Evolutionary conservation across 1,140 invertebrate species (phyloP).

Genomic region (Lepidurus apus): DNA sequence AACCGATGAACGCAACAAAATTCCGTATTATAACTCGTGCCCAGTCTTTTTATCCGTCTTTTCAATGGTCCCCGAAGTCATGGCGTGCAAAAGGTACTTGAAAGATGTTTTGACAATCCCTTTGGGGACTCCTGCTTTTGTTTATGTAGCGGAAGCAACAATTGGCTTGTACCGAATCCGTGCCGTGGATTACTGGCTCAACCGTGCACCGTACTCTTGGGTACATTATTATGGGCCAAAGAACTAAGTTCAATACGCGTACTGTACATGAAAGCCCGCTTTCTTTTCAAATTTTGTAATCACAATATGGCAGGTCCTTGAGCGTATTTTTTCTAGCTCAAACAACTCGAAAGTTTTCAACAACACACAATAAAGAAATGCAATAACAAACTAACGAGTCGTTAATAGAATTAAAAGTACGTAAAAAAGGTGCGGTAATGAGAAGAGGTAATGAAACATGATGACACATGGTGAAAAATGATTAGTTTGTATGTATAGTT

Average conservation of each 20-base stretch:
- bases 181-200: slow-evolving; percentile 13
- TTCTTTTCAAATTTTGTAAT: background rate
- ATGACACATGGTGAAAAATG: background rate
- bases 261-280: background rate
- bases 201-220: background rate
- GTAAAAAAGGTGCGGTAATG: background rate
- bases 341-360: background rate
- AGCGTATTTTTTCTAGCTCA: background rate
- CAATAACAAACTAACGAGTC: background rate
- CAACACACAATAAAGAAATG: background rate
- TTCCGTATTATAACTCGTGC: background rate
- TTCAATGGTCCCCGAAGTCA: background rate
- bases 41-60: background rate
- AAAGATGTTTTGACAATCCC: background rate
- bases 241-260: background rate
- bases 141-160: background rate
- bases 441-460: slow-evolving; percentile 5
- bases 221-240: background rate
- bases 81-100: background rate
- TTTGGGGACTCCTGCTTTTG: background rate
- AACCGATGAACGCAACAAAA: background rate
- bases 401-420: background rate
- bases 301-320: slow-evolving; percentile 18
- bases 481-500: slow-evolving; percentile 3
- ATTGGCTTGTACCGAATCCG: background rate